phyloP scores from a whole-genome alignment of 2,113 vertebrate species.

The Dinomys branickii region DNA sequence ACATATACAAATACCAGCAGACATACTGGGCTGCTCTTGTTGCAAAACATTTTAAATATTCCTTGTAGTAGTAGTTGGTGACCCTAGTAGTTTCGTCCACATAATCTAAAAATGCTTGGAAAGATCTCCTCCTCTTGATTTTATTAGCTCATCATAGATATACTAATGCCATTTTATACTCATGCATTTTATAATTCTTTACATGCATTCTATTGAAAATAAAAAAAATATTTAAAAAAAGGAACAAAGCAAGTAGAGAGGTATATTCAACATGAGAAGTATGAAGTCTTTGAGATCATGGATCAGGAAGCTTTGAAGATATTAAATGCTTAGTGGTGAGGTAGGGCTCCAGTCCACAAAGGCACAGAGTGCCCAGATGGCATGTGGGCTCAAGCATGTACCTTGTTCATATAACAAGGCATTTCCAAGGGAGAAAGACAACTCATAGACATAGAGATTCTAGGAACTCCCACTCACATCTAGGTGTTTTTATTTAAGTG shows the following conservation, averaged over 20 bases:
- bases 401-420: background rate
- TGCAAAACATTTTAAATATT: slow-evolving; percentile 20
- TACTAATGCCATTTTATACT: background rate
- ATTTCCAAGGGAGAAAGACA: slow-evolving; percentile 27
- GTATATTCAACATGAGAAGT: background rate
- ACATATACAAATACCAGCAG: background rate
- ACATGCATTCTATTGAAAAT: slow-evolving; percentile 72
- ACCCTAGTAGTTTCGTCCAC: background rate
- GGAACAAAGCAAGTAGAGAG: slow-evolving; percentile 26
- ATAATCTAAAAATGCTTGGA: background rate
- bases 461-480: rapidly evolving
- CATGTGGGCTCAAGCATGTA: background rate
- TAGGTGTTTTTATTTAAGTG: background rate
- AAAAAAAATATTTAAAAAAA: background rate
- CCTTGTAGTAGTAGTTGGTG: background rate
- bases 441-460: background rate
- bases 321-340: background rate
- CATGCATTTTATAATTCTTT: slow-evolving; percentile 78
- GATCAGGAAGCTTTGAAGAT: slow-evolving; percentile 22
- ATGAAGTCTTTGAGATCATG: background rate
- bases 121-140: background rate
- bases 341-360: background rate
- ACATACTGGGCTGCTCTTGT: background rate
- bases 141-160: slow-evolving; percentile 45
- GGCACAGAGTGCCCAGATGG: background rate